Percentiles rank a stretch among this genome's conserved stretches.
These are phyloP conservation scores for Branchipolynoe longqiensis DNA, from an alignment of 2,888 invertebrate genomes.

Conservation along the genomic window DNA sequence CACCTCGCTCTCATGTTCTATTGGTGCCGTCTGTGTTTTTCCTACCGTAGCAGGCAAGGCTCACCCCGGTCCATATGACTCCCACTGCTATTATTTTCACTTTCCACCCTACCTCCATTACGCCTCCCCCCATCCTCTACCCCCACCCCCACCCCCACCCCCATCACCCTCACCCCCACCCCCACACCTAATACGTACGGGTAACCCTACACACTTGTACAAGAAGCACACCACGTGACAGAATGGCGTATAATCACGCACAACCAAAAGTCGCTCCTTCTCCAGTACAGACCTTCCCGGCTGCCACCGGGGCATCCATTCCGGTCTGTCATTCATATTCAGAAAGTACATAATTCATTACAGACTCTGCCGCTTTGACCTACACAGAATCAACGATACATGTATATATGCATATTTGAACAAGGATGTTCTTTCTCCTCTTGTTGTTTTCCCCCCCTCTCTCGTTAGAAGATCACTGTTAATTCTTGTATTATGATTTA, in stretches of 20 bases:
- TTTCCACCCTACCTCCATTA: too few species aligned
- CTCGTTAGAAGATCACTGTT: too few species aligned
- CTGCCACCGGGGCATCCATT: background rate
- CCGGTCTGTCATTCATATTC: background rate
- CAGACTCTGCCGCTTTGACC: background rate
- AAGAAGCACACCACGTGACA: too few species aligned
- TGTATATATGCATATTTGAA: background rate
- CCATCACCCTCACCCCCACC: too few species aligned
- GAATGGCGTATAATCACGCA: too few species aligned
- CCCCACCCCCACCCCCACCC: too few species aligned
- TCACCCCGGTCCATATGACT: background rate
- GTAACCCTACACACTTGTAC: background rate
- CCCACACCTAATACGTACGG: constrained; percentile 2
- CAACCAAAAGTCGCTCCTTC: too few species aligned
- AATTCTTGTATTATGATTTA: too few species aligned
- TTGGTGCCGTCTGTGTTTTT: background rate
- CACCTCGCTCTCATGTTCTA: constrained; percentile 34
- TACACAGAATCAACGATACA: background rate
- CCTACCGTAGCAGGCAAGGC: background rate
- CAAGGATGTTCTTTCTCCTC: background rate
- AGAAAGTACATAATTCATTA: background rate
- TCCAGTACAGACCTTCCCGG: background rate
- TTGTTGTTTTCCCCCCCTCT: background rate
- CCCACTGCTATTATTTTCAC: background rate
- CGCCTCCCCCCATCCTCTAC: too few species aligned